Base-by-base conservation (phyloP, 2,113 vertebrate species). In the Coptodon bakossiorum region DNA sequence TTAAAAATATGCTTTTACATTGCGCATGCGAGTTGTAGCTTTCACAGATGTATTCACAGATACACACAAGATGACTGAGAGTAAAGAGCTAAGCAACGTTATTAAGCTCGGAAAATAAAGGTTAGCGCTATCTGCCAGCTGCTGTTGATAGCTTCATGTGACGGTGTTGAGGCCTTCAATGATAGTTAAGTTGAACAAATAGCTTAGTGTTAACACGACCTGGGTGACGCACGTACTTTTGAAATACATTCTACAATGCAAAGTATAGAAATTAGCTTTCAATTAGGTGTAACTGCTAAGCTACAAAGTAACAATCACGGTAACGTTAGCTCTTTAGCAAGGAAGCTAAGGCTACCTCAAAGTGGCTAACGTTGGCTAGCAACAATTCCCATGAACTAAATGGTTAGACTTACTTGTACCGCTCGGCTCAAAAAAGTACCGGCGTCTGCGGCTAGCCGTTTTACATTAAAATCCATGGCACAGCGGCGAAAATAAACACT, bases 341-440 rank as follows among this genome's bases (percentile, higher is more conserved):
- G 9, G 7, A 43, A 83, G 91, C 91, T 92, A 91, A 90, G n/a
- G 73, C 54, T 80, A 76, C 2, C 48, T 38, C 50, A 50, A 40
- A 92, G 45, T 36, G 24, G 89, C 92, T 94, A 92, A 86, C 16
- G 52, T 19, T 54, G 31, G 14, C 57, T 91, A 91, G 82, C 73
- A 80, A 13, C 82, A 53, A 85, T 80, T 24, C 52, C 6, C 40
- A 53, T 81, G 2, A 40, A 54, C 24, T 6, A 57, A 8, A 40
- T 36, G 38, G 9, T 17, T 24, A 34, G 81, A 94, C 94, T 92
- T 96, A 99, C 98, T 97, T 99, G 98, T 22, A 99, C 98, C 1
- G 98, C 98, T 3, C 98, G 98, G 88, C 97, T 99, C 59, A 99
- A 94, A 90, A 99, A 99, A n/a, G 98, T 98, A 61, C 98, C 98